Evolutionary conservation across 2,888 invertebrate species (phyloP).

Genomic region (Hyalella azteca): DNA sequence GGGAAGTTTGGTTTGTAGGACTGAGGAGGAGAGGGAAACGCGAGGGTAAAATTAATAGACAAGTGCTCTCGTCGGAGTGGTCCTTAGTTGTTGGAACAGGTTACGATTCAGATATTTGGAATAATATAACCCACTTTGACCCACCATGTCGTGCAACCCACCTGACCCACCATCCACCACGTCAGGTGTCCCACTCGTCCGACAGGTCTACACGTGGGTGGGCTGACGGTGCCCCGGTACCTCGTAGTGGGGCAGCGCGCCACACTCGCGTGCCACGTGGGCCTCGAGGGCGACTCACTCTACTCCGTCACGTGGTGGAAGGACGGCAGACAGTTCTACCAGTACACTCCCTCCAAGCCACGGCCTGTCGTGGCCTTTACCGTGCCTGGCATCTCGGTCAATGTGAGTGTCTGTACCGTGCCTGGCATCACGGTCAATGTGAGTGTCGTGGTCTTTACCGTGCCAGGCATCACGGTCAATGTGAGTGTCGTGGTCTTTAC

Average conservation of each 20-base stretch:
- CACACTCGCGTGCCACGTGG: slow-evolving; percentile 45
- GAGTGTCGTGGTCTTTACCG: slow-evolving; percentile 41
- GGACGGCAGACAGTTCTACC: slow-evolving; percentile 53
- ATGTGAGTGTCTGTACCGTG: slow-evolving; percentile 44
- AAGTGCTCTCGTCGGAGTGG: no score
- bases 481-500: slow-evolving; percentile 43
- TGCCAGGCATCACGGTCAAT: slow-evolving; percentile 38
- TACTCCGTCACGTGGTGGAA: slow-evolving; percentile 56
- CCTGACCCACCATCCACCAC: no score
- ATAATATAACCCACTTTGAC: no score
- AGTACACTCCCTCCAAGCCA: slow-evolving; percentile 48
- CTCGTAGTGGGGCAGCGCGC: slow-evolving; percentile 50
- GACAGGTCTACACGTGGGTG: slow-evolving; percentile 44
- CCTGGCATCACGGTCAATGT: slow-evolving; percentile 31
- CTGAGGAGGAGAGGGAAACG: no score
- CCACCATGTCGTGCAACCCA: no score
- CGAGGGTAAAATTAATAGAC: no score
- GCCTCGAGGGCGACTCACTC: slow-evolving; percentile 45
- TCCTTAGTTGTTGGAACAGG: no score
- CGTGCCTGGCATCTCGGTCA: slow-evolving; percentile 49
- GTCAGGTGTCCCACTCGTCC: no score
- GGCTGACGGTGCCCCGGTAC: slow-evolving; percentile 47
- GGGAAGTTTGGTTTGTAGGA: no score
- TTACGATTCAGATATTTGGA: no score
- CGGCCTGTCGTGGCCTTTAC: slow-evolving; percentile 47